These are phyloP conservation scores for Chitala chitala DNA, from an alignment of 2,113 vertebrate genomes.

Conservation along the genomic window DNA sequence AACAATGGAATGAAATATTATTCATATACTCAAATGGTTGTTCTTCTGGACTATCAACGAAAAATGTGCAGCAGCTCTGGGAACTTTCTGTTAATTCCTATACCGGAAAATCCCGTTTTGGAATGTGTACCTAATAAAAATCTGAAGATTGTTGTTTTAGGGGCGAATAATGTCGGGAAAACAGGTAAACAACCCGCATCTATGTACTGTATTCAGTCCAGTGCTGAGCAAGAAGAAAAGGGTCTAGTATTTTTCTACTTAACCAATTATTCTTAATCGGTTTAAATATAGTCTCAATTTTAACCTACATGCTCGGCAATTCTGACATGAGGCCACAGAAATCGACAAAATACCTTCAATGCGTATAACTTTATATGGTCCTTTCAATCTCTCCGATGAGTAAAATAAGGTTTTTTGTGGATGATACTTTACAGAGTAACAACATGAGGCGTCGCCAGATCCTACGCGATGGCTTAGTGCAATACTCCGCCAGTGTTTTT, in stretches of 20 bases:
- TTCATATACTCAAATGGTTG: constrained; percentile 23
- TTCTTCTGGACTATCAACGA: constrained; percentile 47
- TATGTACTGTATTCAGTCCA: no score
- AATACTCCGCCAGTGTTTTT: no score
- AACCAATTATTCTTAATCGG: not conserved
- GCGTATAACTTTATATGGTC: not conserved
- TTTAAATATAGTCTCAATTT: not conserved
- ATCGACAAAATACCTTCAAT: no score
- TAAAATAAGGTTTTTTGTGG: not conserved
- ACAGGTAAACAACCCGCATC: constrained; percentile 65
- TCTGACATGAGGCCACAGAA: no score
- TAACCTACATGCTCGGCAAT: not conserved
- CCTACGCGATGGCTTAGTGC: no score
- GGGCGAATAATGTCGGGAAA: constrained; percentile 81
- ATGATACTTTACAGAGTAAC: no score
- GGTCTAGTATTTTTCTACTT: not conserved
- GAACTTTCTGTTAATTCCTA: constrained; percentile 82
- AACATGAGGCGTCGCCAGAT: no score
- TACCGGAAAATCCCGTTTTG: constrained; percentile 75
- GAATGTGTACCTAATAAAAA: constrained; percentile 79
- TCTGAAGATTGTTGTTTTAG: constrained; percentile 83
- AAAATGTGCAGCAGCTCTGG: constrained; percentile 79
- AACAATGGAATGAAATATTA: not conserved
- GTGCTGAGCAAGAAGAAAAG: not conserved
- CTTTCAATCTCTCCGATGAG: not conserved